phyloP scores from a whole-genome alignment of 2,888 invertebrate genomes.

The Heteromyza rotundicornis region DNA sequence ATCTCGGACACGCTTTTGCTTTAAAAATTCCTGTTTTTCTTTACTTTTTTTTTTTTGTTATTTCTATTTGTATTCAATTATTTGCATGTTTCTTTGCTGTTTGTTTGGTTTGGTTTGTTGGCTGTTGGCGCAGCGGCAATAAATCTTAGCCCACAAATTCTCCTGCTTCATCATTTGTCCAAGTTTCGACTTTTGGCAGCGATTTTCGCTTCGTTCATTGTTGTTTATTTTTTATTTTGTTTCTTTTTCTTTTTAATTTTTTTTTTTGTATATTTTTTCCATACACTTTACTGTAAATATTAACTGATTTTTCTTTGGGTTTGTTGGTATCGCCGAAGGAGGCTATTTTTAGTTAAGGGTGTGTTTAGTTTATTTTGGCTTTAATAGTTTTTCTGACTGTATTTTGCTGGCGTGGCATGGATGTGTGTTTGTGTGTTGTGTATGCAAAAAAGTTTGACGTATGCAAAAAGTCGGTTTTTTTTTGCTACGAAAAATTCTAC shows the following conservation, averaged over 20 bases:
- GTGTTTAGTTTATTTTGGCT: constrained; percentile 41
- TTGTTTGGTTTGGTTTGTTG: too few relatives aligned
- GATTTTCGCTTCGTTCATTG: constrained; percentile 17
- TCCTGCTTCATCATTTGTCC: constrained; percentile 49
- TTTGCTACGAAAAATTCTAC: too few relatives aligned
- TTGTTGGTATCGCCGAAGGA: constrained; percentile 20
- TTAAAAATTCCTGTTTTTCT: constrained; percentile 25
- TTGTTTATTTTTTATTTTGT: constrained; percentile 17
- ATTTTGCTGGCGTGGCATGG: background rate
- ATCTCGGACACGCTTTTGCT: background rate
- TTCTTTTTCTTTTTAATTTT: background rate
- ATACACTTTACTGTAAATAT: constrained; percentile 27
- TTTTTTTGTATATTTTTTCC: constrained; percentile 42
- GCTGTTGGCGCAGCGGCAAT: too few relatives aligned
- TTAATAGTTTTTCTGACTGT: constrained; percentile 32
- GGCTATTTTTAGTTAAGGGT: constrained; percentile 50
- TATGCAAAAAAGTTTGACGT: too few relatives aligned
- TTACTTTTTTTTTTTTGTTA: constrained; percentile 6
- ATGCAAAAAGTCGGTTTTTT: too few relatives aligned
- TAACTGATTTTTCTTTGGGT: background rate
- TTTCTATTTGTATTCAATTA: constrained; percentile 9
- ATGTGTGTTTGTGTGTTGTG: too few relatives aligned
- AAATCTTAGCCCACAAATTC: constrained; percentile 47
- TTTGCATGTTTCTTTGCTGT: constrained; percentile 28
- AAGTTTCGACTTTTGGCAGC: constrained; percentile 6